Evolutionary conservation across 2,797 vertebrate species (phyloP).

Genomic region (Premnoplex brunnescens): DNA sequence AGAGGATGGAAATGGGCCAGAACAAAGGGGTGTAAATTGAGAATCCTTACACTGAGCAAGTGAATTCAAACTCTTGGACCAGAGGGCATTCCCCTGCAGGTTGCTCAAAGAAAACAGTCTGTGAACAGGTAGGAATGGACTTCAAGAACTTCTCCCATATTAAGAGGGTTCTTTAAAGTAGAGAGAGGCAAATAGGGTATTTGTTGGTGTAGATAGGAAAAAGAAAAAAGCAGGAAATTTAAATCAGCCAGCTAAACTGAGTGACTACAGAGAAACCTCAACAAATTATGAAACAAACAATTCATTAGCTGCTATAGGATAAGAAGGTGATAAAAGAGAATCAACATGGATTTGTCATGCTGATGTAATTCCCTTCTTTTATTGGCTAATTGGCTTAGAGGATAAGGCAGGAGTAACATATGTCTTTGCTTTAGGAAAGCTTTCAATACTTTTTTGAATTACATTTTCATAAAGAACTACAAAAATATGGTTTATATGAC

Average conservation of each 20-base stretch:
- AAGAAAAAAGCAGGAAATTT: background rate
- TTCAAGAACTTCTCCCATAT: background rate
- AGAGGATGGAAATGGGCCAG: background rate
- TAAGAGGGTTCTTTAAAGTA: background rate
- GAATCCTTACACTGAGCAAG: background rate
- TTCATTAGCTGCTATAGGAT: slow-evolving; percentile 27
- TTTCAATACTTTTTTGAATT: background rate
- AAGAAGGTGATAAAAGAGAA: slow-evolving; percentile 43
- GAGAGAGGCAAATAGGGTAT: background rate
- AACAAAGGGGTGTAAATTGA: background rate
- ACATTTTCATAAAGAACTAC: background rate
- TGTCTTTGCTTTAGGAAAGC: slow-evolving; percentile 34
- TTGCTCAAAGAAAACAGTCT: background rate
- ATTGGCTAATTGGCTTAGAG: slow-evolving; percentile 41
- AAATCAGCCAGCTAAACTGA: background rate
- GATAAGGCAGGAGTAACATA: slow-evolving; percentile 30
- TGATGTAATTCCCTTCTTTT: slow-evolving; percentile 54
- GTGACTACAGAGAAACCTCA: background rate
- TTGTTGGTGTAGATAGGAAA: background rate
- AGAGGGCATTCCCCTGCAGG: background rate
- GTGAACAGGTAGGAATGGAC: background rate
- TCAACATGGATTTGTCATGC: slow-evolving; percentile 54
- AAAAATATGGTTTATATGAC: background rate
- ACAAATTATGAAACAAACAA: slow-evolving; percentile 54
- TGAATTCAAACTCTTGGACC: background rate